phyloP scores from a whole-genome alignment of 2,113 vertebrate genomes.

The Mastomys natalensis region DNA sequence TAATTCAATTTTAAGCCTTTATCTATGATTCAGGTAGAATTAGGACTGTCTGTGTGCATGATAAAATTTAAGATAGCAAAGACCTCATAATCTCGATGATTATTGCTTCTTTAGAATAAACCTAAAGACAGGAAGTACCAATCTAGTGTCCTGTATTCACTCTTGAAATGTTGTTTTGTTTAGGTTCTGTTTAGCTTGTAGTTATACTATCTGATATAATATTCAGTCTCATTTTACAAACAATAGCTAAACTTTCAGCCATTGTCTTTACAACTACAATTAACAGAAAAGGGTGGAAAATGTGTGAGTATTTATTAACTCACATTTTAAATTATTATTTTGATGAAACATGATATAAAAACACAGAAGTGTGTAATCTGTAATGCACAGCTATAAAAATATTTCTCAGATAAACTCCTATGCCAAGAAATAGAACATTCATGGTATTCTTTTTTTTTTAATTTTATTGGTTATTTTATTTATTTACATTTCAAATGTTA shows the following conservation, averaged over 20 bases:
- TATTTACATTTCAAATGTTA: too few relatives aligned
- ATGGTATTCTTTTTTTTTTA: background rate
- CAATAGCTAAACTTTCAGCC: background rate
- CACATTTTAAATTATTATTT: background rate
- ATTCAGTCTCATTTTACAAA: background rate
- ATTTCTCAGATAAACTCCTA: background rate
- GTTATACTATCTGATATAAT: background rate
- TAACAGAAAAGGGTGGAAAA: background rate
- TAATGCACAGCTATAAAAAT: background rate
- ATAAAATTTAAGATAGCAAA: background rate
- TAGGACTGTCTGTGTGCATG: background rate
- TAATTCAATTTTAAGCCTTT: background rate
- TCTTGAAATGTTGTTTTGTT: background rate
- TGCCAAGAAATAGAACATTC: background rate
- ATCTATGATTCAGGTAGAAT: background rate
- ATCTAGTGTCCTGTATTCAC: background rate
- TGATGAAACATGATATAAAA: background rate
- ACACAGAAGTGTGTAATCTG: background rate
- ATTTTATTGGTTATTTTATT: too few relatives aligned
- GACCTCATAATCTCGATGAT: background rate
- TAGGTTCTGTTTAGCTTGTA: background rate
- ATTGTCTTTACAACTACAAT: background rate
- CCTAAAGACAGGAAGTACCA: too few relatives aligned
- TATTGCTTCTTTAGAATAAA: background rate
- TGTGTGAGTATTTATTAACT: background rate